These are phyloP conservation scores for Blera fallax DNA, from an alignment of 2,888 invertebrate genomes.

Conservation along the genomic window DNA sequence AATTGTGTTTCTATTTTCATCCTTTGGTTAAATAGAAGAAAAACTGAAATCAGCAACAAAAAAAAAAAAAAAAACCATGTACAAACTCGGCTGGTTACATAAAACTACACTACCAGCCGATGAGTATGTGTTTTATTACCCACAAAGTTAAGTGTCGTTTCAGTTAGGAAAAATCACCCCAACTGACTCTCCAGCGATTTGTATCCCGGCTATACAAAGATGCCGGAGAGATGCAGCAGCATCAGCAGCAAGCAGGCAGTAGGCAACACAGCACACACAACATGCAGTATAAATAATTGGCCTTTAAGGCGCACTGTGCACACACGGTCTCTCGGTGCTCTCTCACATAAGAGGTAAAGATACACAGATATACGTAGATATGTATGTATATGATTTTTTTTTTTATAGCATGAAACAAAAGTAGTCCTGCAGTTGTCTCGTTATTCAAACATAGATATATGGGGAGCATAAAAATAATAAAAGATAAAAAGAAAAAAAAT, in stretches of 20 bases:
- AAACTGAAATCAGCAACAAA: conserved; percentile 2
- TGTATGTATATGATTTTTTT: conserved; percentile 26
- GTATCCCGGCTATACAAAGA: conserved; percentile 59
- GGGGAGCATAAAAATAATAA: conserved; percentile 56
- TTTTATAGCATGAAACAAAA: conserved; percentile 65
- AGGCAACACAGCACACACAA: conserved; percentile 42
- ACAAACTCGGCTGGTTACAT: conserved; percentile 61
- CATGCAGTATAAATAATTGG: conserved; percentile 65
- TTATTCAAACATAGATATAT: conserved; percentile 72
- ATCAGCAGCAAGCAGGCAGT: conserved; percentile 24
- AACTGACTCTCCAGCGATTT: conserved; percentile 66
- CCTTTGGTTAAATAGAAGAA: conserved; percentile 44
- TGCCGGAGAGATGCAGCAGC: conserved; percentile 33
- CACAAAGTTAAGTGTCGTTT: conserved; percentile 72
- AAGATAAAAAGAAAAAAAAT: conserved; percentile 25
- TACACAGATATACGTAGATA: conserved; percentile 25
- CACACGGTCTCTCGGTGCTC: conserved; percentile 29
- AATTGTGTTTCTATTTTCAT: conserved; percentile 42
- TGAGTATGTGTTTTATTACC: conserved; percentile 72
- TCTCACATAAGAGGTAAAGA: conserved; percentile 29
- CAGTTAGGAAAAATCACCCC: conserved; percentile 70
- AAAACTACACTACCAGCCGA: conserved; percentile 61
- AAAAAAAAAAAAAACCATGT: conserved; percentile 19
- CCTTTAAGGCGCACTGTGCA: conserved; percentile 63
- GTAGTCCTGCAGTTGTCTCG: conserved; percentile 72